A percentile compares a stretch with the other conserved stretches of the same genome.
Evolutionary conservation across 2,113 vertebrate genomes (phyloP).

Genomic region (Picathartes gymnocephalus): DNA sequence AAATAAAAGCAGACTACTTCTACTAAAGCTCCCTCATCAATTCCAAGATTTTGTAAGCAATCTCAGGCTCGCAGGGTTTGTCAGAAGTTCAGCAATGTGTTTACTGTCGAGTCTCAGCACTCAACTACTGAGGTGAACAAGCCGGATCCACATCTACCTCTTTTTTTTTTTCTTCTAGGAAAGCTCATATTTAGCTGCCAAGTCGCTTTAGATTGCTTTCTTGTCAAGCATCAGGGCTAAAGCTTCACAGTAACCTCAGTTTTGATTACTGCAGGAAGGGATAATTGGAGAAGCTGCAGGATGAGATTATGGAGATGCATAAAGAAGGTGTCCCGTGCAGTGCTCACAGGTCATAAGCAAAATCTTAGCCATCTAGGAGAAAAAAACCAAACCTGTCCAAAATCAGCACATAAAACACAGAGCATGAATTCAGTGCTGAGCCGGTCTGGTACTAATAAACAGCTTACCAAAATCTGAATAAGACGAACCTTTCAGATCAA

Average conservation of each 20-base stretch:
- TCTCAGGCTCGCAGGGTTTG: fast-evolving
- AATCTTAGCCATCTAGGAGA: neutral
- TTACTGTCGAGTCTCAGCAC: neutral
- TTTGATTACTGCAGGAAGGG: neutral
- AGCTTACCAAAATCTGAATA: neutral
- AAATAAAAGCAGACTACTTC: neutral
- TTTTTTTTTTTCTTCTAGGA: neutral
- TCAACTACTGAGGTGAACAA: neutral
- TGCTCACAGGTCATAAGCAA: neutral
- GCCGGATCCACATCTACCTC: no score
- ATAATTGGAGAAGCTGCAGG: neutral
- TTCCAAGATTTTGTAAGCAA: neutral
- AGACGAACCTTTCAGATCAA: neutral
- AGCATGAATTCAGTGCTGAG: neutral
- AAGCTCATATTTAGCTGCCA: neutral
- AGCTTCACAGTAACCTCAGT: neutral
- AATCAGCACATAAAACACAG: neutral
- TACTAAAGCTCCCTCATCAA: neutral
- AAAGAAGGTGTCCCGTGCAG: fast-evolving
- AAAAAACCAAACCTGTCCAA: neutral
- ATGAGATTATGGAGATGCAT: neutral
- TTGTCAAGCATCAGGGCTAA: neutral
- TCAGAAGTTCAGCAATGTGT: neutral
- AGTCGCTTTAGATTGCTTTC: neutral
- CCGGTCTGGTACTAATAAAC: neutral